Evolutionary conservation across 92 coral and sea anemone species (phyloP), one percentile per base, ranked within the genome.

Genomic region (Chrysogorgia sp.): DNA sequence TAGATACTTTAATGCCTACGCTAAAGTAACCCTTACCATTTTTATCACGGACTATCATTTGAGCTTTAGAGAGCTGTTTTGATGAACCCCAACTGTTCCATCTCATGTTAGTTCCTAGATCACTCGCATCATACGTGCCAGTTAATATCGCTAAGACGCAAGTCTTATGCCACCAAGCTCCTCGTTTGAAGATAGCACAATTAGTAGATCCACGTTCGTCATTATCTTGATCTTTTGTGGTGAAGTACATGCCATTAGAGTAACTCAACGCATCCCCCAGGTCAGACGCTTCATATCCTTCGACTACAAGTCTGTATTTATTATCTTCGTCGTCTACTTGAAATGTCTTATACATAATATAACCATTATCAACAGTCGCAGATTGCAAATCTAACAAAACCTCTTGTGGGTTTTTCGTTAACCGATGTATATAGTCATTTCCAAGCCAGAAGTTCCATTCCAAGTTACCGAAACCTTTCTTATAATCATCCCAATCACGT

Each of bases 361-460:
- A 37, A 23, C 48, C 34, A 8, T 59, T 75, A 34, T 53, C 70
- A 19, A 86, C 90, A 23, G 58, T 24, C 3, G n/a, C 19, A 23
- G 76, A 69, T 30, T 47, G 40, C 17, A 69, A 13, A 47, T 69
- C 76, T 14, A 69, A 69, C 33, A 91, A 83, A 22, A 77, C 77
- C 61, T 85, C 75, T 34, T 80, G 77, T 22, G 66, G 34, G 0
- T 83, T 57, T 6, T 87, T 72, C 0, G 88, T 87, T n/a, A 91
- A 83, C 19, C 92, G 84, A 63, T 91, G 90, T 23, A 88, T 83
- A 23, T 82, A 79, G 25, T 91, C 92, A 52, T 88, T 85, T 10
- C 96, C 96, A 22, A 91, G 92, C 96, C 96, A 91, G 86, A 91
- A 91, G 40, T 82, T 79, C 58, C 85, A 78, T 14, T 83, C 76